These are phyloP conservation scores for Pachyramphus minor DNA, from an alignment of 2,113 vertebrate genomes.

Conservation along the genomic window DNA sequence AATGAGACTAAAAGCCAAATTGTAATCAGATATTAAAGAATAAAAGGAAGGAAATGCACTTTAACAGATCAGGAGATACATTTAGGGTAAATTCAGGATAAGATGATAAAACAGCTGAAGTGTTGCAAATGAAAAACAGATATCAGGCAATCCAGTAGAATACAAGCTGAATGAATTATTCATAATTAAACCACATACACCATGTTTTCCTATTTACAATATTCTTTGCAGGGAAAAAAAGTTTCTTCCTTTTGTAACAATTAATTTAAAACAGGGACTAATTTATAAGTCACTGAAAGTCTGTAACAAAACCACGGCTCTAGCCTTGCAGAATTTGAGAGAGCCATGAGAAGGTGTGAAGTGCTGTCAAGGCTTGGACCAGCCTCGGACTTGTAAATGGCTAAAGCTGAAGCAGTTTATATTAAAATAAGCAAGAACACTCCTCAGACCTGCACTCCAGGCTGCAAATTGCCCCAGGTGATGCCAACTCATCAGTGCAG, in stretches of 20 bases:
- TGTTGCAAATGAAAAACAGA: not conserved
- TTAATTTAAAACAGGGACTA: not conserved
- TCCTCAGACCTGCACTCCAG: not conserved
- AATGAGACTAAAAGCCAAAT: not conserved
- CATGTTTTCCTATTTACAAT: not conserved
- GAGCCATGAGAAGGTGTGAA: not conserved
- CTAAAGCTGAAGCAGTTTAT: not conserved
- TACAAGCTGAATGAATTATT: not conserved
- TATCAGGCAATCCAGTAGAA: not conserved
- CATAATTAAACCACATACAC: not conserved
- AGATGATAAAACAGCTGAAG: not conserved
- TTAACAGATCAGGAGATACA: not conserved
- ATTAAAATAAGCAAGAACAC: not conserved
- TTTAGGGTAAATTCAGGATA: not conserved
- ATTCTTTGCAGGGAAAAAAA: not conserved
- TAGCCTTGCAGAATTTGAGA: not conserved
- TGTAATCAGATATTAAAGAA: not conserved
- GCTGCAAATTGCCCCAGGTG: not conserved
- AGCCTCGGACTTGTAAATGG: not conserved
- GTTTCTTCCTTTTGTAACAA: not conserved
- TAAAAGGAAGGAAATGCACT: not conserved
- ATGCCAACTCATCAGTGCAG: accelerated
- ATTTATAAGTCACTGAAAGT: not conserved
- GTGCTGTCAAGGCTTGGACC: not conserved
- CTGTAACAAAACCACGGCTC: not conserved